Evolutionary conservation across 2,797 vertebrate species (phyloP).

Genomic region (Syndactyla subalaris): DNA sequence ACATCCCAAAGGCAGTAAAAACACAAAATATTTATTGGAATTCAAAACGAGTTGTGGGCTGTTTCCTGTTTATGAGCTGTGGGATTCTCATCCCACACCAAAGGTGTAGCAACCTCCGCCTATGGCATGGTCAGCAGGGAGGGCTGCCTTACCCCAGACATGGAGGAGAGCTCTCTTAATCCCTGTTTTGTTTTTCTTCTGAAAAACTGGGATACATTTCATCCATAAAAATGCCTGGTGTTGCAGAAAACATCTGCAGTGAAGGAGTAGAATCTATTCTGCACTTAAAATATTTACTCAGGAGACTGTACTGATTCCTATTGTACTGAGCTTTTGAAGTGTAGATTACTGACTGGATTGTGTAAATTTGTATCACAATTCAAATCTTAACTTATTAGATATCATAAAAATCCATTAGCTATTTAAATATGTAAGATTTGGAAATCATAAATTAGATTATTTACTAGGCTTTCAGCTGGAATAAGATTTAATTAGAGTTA

Average conservation of each 20-base stretch:
- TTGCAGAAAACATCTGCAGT: not conserved
- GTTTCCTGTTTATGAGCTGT: conserved; percentile 23
- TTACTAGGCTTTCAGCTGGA: not conserved
- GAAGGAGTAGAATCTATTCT: not conserved
- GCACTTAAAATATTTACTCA: not conserved
- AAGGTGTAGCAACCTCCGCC: fast-evolving
- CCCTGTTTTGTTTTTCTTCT: not conserved
- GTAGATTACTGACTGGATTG: not conserved
- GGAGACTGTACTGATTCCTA: not conserved
- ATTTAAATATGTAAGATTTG: not conserved
- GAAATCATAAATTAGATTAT: conserved; percentile 4
- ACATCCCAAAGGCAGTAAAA: not conserved
- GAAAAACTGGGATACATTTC: not conserved
- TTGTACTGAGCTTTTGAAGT: not conserved
- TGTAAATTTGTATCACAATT: not conserved
- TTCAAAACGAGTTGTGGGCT: conserved; percentile 11
- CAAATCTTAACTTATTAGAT: not conserved
- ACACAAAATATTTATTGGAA: not conserved
- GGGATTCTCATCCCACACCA: not conserved
- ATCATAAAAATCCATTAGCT: not conserved
- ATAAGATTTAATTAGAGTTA: conserved; percentile 6
- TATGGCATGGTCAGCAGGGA: not conserved
- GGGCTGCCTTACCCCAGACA: not conserved
- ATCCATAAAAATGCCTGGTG: not conserved
- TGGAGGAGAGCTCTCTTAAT: not conserved